A percentile compares a stretch with the other conserved stretches of the same genome.
Evolutionary conservation across 2,888 invertebrate species (phyloP).

Genomic region (Encarsia formosa): DNA sequence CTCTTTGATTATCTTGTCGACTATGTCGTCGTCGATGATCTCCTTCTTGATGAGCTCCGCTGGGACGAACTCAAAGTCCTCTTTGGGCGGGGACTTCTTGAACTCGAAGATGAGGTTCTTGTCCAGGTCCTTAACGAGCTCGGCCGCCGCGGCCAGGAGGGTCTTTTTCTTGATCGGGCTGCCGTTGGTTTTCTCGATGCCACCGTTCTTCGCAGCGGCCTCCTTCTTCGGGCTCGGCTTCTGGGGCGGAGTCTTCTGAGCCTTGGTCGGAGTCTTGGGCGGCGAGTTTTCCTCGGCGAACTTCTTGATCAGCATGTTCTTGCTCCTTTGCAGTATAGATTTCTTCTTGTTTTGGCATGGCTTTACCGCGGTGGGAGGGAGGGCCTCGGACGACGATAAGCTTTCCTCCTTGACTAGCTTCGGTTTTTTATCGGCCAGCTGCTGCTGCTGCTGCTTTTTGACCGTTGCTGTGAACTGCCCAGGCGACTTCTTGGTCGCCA

Average conservation of each 20-base stretch:
- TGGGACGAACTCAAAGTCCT: slow-evolving; percentile 21
- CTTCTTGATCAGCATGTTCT: slow-evolving; percentile 39
- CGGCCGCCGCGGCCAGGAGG: slow-evolving; percentile 1
- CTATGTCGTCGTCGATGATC: slow-evolving; percentile 36
- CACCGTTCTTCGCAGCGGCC: slow-evolving; percentile 31
- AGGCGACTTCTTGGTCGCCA: slow-evolving; percentile 40
- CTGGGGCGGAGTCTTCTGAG: too few species aligned
- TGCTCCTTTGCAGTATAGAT: slow-evolving; percentile 33
- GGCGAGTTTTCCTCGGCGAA: slow-evolving; percentile 42
- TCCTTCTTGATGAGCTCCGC: slow-evolving; percentile 41
- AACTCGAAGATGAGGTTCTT: slow-evolving; percentile 29
- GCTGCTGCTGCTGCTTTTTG: too few species aligned
- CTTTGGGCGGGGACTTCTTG: slow-evolving; percentile 29
- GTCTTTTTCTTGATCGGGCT: slow-evolving; percentile 38
- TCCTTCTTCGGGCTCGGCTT: slow-evolving; percentile 54
- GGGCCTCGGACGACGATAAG: too few species aligned
- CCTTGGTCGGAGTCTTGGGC: slow-evolving; percentile 31
- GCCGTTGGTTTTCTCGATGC: slow-evolving; percentile 41
- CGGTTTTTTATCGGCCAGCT: slow-evolving; percentile 44
- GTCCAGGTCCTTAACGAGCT: slow-evolving; percentile 35
- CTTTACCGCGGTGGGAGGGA: too few species aligned
- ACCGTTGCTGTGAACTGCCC: slow-evolving; percentile 26
- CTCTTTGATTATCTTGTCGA: slow-evolving; percentile 32
- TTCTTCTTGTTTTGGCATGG: slow-evolving; percentile 38
- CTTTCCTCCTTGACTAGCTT: slow-evolving; percentile 47